A percentile compares a stretch with the other conserved stretches of the same genome.
Conservation (phyloP, 2,888 invertebrate species). For the Athripsodes cinereus region DNA sequence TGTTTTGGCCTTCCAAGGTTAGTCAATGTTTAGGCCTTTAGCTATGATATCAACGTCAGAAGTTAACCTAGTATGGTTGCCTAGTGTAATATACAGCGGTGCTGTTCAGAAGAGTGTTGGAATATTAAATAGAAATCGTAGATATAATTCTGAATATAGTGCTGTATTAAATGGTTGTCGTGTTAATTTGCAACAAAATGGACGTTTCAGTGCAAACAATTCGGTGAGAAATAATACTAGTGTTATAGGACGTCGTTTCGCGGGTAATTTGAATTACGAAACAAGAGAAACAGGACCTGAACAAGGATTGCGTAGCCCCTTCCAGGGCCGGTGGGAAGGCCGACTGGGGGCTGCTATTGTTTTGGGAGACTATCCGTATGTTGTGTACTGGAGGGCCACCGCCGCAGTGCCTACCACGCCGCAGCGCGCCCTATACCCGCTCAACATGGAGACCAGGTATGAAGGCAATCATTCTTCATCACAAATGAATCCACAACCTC, state of each 20-base stretch:
- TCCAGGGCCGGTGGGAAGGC: conserved; percentile 17
- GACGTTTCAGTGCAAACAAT: conserved; percentile 25
- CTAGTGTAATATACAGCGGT: conserved; percentile 27
- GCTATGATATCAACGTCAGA: conserved; percentile 28
- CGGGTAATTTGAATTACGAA: conserved; percentile 18
- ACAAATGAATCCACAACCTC: no score
- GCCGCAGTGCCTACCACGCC: conserved; percentile 8
- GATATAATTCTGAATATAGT: conserved; percentile 22
- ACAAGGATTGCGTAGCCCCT: conserved; percentile 14
- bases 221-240: conserved; percentile 20
- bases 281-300: conserved; percentile 15
- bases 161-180: conserved; percentile 22
- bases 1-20: conserved; percentile 26
- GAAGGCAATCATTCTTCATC: background rate
- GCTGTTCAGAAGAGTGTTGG: conserved; percentile 25
- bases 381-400: conserved; percentile 26
- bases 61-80: conserved; percentile 28
- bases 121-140: conserved; percentile 22
- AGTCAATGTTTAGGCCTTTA: conserved; percentile 26
- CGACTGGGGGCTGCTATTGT: conserved; percentile 19
- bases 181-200: conserved; percentile 23
- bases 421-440: conserved; percentile 21
- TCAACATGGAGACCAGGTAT: conserved; percentile 28
- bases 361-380: conserved; percentile 24
- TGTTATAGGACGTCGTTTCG: conserved; percentile 14